These are phyloP conservation scores for Amblyraja radiata DNA, from an alignment of 2,797 vertebrate species.

Conservation along the genomic window DNA sequence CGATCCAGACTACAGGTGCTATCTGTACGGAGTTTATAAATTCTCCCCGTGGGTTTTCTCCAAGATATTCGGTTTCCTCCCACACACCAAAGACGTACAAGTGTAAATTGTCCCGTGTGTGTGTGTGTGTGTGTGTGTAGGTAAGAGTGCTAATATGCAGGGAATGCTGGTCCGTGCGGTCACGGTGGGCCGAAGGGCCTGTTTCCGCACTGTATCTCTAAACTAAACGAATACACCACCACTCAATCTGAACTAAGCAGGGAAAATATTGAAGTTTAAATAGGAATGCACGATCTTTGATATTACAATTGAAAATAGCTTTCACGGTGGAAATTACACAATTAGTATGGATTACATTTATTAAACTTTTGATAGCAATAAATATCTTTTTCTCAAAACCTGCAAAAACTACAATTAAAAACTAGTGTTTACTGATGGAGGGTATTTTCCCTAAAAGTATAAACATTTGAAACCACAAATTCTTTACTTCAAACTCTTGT, in stretches of 20 bases:
- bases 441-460: background rate
- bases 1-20: too few species aligned
- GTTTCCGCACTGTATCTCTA: too few species aligned
- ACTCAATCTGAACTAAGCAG: background rate
- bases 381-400: background rate
- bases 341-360: background rate
- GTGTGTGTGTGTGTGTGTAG: too few species aligned
- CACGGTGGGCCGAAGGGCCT: too few species aligned
- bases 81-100: too few species aligned
- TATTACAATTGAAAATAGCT: background rate
- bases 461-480: background rate
- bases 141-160: too few species aligned
- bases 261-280: background rate
- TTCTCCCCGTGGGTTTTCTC: too few species aligned
- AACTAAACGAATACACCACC: background rate
- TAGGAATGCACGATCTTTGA: background rate
- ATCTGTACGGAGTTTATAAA: too few species aligned
- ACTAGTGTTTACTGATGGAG: background rate
- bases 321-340: background rate
- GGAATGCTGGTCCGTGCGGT: too few species aligned
- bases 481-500: background rate
- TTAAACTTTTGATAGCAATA: background rate
- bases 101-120: too few species aligned
- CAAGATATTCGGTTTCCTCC: too few species aligned
- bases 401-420: background rate